Evolutionary conservation across 2,797 vertebrate species (phyloP), one percentile per base, ranked within the genome.

Genomic region (Alca torda): DNA sequence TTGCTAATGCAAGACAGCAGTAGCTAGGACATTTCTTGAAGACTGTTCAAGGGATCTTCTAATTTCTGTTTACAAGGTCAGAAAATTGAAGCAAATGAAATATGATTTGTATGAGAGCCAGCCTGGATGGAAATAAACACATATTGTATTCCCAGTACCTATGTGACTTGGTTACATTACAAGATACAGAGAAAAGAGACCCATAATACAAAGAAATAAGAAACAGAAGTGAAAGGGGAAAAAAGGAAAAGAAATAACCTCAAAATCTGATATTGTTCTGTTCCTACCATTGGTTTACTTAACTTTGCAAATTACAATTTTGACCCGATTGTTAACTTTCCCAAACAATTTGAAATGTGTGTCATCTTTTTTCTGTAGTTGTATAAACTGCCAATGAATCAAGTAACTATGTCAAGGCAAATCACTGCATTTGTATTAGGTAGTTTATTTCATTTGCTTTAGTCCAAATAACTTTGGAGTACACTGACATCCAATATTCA

Each of bases 401-500:
- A 91, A 84, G 64, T 85, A 80, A 60, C 37, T 20, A 13, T 78
- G 95, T 93, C 67, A 78, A 78, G 65, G 50, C 50, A 94, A 96
- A 93, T 90, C 65, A 69, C 76, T 78, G 79, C 48, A 73, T 93
- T 93, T 88, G 43, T 92, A 75, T 87, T 84, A 81, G 54, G 61
- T 18, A 37, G 68, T 83, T 89, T 89, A 79, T 93, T 94, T 94
- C 67, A 56, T 46, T 86, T 86, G 31, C 76, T 92, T 88, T 72
- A 54, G 54, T 78, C 46, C 87, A 91, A 93, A 88, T 76, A 93
- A 89, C 65, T 93, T 87, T 1, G 28, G 68, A 7, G 0, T 89
- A 91, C 54, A 68, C 76, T 59, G 83, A 93, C 92, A 94, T 86
- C 35, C 61, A 68, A 72, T 90, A 95, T 89, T 91, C 78, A 79